Percentiles rank a stretch among this genome's conserved stretches.
Conservation (phyloP, 1,140 invertebrate species). For the Sinella curviseta region DNA sequence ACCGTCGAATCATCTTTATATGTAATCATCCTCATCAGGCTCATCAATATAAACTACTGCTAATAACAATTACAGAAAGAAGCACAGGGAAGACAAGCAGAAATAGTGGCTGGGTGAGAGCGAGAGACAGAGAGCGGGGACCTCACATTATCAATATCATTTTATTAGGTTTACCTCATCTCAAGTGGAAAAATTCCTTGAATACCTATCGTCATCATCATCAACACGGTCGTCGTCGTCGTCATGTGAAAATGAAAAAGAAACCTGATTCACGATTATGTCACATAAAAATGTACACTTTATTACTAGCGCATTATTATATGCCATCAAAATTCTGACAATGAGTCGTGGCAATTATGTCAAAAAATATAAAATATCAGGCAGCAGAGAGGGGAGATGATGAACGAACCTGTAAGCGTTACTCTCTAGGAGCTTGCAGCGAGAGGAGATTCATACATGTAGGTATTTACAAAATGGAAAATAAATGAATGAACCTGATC, state of each 20-base stretch:
- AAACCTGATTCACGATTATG: neutral
- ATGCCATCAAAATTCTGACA: neutral
- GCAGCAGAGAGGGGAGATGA: too few species aligned
- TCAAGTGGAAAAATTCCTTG: neutral
- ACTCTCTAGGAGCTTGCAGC: too few species aligned
- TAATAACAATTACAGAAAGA: too few species aligned
- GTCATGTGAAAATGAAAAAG: neutral
- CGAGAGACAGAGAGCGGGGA: neutral
- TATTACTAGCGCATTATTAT: neutral
- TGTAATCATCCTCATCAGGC: too few species aligned
- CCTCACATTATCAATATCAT: neutral
- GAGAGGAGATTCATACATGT: too few species aligned
- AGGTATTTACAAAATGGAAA: too few species aligned
- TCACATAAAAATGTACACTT: neutral
- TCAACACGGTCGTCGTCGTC: neutral
- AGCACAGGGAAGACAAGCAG: too few species aligned
- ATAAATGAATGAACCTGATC: too few species aligned
- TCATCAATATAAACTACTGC: too few species aligned
- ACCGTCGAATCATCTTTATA: too few species aligned
- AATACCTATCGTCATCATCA: neutral
- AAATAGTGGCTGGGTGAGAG: too few species aligned
- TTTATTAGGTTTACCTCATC: neutral
- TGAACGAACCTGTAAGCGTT: too few species aligned
- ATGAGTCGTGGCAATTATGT: conserved; percentile 16
- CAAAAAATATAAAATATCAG: neutral